Evolutionary conservation across 2,113 vertebrate genomes (phyloP).

Genomic region (Nannobrachium achirus): DNA sequence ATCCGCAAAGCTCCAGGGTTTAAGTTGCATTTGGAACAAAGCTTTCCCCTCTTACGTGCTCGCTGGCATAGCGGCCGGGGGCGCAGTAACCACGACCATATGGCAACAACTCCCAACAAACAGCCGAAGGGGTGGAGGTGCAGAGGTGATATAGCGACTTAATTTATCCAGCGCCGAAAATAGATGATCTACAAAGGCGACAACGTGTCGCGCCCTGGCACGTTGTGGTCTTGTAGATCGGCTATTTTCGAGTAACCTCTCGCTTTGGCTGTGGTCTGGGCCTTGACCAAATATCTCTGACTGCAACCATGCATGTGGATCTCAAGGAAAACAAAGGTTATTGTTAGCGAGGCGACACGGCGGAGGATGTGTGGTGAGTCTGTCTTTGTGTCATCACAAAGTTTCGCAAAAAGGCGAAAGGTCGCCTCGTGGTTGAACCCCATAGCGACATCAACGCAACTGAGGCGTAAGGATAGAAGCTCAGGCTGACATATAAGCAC

Average conservation of each 20-base stretch:
- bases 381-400: slow-evolving; percentile 23
- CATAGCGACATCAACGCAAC: slow-evolving; percentile 28
- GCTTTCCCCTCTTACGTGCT: background rate
- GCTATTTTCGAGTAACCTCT: too few relatives aligned
- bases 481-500: slow-evolving; percentile 21
- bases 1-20: background rate
- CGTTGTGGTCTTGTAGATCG: too few relatives aligned
- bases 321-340: slow-evolving; percentile 11
- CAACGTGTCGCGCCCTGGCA: too few relatives aligned
- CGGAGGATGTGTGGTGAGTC: slow-evolving; percentile 31
- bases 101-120: too few relatives aligned
- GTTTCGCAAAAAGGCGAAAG: slow-evolving; percentile 33
- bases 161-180: too few relatives aligned
- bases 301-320: background rate
- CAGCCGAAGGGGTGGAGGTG: too few relatives aligned
- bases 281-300: slow-evolving; percentile 26
- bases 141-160: too few relatives aligned
- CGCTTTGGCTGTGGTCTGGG: slow-evolving; percentile 14
- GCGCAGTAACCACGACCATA: too few relatives aligned
- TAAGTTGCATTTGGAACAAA: background rate
- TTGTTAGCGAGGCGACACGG: slow-evolving; percentile 26
- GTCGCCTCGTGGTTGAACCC: slow-evolving; percentile 33
- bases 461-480: slow-evolving; percentile 24
- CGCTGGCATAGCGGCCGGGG: too few relatives aligned
- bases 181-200: too few relatives aligned